Conservation (phyloP, 2,797 vertebrate species). For the Malacoctenus gilli region DNA sequence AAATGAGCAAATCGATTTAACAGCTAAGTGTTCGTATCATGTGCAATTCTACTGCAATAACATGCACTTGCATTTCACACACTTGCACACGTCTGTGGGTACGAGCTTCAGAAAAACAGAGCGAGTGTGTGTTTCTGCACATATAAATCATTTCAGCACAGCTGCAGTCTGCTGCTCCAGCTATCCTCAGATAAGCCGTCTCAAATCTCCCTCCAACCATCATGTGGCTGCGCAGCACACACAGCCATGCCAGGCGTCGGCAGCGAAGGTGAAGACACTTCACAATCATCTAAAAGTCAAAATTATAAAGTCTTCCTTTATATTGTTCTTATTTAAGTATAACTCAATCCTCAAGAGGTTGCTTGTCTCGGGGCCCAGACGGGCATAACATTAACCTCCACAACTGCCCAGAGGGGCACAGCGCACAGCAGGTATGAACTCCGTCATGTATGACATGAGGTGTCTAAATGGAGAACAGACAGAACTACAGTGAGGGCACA, state of each 20-base stretch:
- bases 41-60: conserved; percentile 55
- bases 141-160: conserved; percentile 85
- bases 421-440: too few relatives aligned
- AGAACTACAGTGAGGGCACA: too few relatives aligned
- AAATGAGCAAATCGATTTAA: conserved; percentile 70
- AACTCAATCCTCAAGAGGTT: conserved; percentile 63
- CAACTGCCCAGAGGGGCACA: conserved; percentile 26
- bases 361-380: conserved; percentile 30
- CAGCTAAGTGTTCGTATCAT: conserved; percentile 54
- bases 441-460: conserved; percentile 8
- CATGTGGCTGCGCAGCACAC: conserved; percentile 71
- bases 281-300: too few relatives aligned
- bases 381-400: conserved; percentile 55
- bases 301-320: too few relatives aligned
- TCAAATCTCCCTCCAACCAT: conserved; percentile 83
- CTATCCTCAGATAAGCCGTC: conserved; percentile 82
- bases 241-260: conserved; percentile 40
- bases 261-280: conserved; percentile 36
- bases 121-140: conserved; percentile 58
- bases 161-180: conserved; percentile 77
- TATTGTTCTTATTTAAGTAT: too few relatives aligned
- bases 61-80: conserved; percentile 55
- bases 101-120: conserved; percentile 44
- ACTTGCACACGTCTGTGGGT: conserved; percentile 39
- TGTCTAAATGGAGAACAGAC: background rate